Evolutionary conservation across 2,797 vertebrate genomes (phyloP).

Genomic region (Thripadectes ignobilis): DNA sequence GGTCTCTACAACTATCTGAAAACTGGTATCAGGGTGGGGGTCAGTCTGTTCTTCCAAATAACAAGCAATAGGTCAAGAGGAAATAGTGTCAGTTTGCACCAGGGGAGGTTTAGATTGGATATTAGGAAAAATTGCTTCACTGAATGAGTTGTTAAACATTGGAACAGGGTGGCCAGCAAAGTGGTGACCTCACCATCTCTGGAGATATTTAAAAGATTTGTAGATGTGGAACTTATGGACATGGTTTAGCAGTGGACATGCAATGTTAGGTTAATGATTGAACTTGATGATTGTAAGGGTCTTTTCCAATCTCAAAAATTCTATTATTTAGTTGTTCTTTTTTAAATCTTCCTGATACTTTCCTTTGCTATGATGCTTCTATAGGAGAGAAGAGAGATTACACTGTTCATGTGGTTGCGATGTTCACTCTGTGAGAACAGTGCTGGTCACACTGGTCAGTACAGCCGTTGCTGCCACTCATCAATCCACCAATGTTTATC

Average conservation of each 20-base stretch:
- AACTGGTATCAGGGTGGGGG: not conserved
- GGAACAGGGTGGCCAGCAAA: not conserved
- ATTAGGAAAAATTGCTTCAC: not conserved
- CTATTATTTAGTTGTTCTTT: not conserved
- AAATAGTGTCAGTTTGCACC: not conserved
- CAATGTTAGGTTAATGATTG: not conserved
- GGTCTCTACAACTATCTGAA: not conserved
- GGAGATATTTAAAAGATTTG: not conserved
- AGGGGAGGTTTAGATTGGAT: not conserved
- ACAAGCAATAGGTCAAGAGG: not conserved
- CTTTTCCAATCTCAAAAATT: not conserved
- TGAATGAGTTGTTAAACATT: not conserved
- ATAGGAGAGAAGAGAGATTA: not conserved
- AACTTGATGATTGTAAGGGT: not conserved
- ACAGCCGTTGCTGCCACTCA: not conserved
- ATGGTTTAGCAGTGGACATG: not conserved
- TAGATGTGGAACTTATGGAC: not conserved
- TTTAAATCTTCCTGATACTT: not conserved
- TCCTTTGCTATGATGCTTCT: not conserved
- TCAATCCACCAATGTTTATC: not conserved
- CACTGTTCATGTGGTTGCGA: accelerated
- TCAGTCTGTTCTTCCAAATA: not conserved
- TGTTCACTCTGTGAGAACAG: not conserved
- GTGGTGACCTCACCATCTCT: not conserved
- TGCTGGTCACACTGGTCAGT: not conserved